Base-by-base conservation (phyloP, 2,113 vertebrate genomes). In the Zosterops borbonicus region DNA sequence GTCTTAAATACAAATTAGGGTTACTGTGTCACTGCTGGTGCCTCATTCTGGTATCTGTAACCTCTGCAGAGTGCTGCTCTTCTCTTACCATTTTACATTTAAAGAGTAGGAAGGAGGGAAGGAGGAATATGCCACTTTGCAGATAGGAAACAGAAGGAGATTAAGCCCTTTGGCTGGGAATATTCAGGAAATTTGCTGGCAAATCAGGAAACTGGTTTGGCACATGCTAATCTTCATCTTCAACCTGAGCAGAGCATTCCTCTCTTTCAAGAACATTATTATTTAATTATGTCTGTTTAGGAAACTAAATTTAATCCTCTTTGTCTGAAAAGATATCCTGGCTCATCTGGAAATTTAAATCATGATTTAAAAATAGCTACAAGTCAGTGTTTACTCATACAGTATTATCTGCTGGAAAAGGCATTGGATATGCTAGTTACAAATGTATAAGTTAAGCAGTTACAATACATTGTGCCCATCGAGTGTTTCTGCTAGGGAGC, bases 131-230 rank as follows among this genome's bases (percentile, higher is more conserved):
- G 53, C 52, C 25, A 3, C 42, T 41, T 68, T 15, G 9, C 31
- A 84, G 65, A 64, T 19, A 71, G 83, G 73, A 82, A 94, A 39
- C 2, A 7, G 53, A 82, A 69, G 23, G 15, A 62, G 63, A 65
- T 87, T 73, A 87, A 94, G 24, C 37, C 74, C 41, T 62, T 70
- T 65, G 37, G 3, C 65, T 91, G 53, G 42, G 59, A 83, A 83
- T 74, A 80, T 29, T 91, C 71, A 93, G 87, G 67, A 96, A 95
- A 94, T 77, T 27, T 77, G 59, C 33, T 55, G 67, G 70, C 31
- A 77, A 84, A 90, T 73, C n/a, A 67, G 63, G 82, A 94, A 94
- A 55, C 12, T n/a, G 46, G 3, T 79, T 92, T 76, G 59, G 55
- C 49, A 50, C 56, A 31, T 8, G 10, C 44, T 62, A 52, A 65